phyloP scores from a whole-genome alignment of 2,113 vertebrate genomes.

The Noturus placidus region DNA sequence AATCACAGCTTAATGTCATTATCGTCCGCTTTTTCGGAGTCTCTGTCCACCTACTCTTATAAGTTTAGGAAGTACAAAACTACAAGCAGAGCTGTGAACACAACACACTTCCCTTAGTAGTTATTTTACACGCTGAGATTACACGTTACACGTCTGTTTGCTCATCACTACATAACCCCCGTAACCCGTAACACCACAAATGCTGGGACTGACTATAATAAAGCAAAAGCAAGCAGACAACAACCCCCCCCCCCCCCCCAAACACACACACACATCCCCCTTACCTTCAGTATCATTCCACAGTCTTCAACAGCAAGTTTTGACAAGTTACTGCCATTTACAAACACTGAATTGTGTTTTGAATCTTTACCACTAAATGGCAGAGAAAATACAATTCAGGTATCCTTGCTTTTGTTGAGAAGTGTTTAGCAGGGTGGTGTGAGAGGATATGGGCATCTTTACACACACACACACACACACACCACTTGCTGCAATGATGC shows the following conservation, averaged over 20 bases:
- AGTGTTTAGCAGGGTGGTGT: conserved; percentile 56
- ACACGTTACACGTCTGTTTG: conserved; percentile 26
- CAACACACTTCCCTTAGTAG: conserved; percentile 34
- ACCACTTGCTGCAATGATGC: conserved; percentile 3
- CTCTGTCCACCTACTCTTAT: conserved; percentile 13
- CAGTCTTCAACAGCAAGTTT: conserved; percentile 25
- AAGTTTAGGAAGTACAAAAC: conserved; percentile 39
- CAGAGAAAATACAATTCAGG: conserved; percentile 55
- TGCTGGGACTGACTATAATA: not conserved
- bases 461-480: too few relatives aligned
- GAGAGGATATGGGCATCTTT: conserved; percentile 32
- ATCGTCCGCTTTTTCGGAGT: conserved; percentile 6
- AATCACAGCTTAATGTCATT: conserved; percentile 32
- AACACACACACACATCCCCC: not conserved
- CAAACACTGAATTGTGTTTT: not conserved
- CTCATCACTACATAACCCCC: conserved; percentile 26
- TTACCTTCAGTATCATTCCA: conserved; percentile 1
- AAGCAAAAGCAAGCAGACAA: conserved; percentile 15
- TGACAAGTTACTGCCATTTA: conserved; percentile 21
- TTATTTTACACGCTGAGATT: conserved; percentile 11
- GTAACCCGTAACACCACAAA: conserved; percentile 31
- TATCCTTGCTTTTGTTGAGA: conserved; percentile 57
- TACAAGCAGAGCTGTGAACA: conserved; percentile 30
- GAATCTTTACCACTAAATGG: conserved; percentile 41
- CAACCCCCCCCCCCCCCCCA: not conserved